These are phyloP conservation scores for Phodopus roborovskii DNA, from an alignment of 2,113 vertebrate genomes.

Conservation along the genomic window DNA sequence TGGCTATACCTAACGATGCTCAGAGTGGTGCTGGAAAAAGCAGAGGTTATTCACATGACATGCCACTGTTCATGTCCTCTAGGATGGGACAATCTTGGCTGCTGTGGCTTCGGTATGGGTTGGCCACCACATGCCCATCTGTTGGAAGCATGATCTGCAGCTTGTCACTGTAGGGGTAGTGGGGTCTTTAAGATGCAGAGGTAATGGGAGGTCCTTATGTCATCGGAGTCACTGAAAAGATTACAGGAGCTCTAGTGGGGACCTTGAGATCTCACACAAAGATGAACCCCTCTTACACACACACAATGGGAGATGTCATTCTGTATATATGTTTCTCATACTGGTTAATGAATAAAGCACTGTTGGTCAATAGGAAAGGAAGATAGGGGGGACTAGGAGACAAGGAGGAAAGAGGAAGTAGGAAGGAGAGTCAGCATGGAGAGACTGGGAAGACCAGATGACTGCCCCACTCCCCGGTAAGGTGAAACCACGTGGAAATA, in stretches of 20 bases:
- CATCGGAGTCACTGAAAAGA: background rate
- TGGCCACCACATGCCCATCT: background rate
- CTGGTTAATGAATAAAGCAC: too few relatives aligned
- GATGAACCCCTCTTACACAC: background rate
- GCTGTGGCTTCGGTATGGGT: background rate
- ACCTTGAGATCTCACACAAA: background rate
- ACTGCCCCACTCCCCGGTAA: too few relatives aligned
- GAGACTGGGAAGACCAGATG: too few relatives aligned
- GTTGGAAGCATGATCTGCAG: background rate
- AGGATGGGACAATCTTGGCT: background rate
- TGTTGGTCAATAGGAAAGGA: too few relatives aligned
- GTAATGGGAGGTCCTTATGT: background rate
- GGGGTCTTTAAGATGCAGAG: background rate
- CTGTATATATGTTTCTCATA: too few relatives aligned
- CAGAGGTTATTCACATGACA: background rate
- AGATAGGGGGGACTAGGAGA: too few relatives aligned
- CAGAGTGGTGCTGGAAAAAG: constrained; percentile 5
- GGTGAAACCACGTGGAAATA: too few relatives aligned
- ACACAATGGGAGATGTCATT: too few relatives aligned
- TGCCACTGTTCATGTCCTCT: background rate
- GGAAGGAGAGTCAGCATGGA: too few relatives aligned
- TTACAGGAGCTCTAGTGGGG: background rate
- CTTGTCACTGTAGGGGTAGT: background rate
- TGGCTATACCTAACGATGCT: constrained; percentile 12
- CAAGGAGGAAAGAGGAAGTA: too few relatives aligned